phyloP scores from a whole-genome alignment of 2,113 vertebrate genomes.

The Cromileptes altivelis region DNA sequence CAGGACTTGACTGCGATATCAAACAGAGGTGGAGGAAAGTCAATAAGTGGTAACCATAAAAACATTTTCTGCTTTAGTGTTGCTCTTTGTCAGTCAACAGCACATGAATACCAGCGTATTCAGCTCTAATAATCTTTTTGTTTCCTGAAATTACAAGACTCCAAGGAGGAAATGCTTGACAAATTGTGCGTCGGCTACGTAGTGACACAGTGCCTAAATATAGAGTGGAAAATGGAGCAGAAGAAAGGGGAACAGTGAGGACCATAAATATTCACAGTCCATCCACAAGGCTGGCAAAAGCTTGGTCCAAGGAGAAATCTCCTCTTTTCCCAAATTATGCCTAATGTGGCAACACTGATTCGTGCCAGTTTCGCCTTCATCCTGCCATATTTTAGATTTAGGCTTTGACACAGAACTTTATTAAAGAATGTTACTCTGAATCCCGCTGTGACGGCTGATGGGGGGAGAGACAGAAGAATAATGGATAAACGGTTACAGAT shows the following conservation, averaged over 20 bases:
- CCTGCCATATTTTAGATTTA: neutral
- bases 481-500: conserved; percentile 44
- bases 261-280: conserved; percentile 81
- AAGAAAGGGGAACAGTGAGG: conserved; percentile 68
- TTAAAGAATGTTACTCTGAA: conserved; percentile 13
- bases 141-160: conserved; percentile 51
- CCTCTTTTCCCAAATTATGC: conserved; percentile 37
- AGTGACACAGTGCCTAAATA: conserved; percentile 79
- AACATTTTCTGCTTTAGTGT: conserved; percentile 11
- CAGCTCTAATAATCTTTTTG: conserved; percentile 35
- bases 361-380: neutral
- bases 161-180: conserved; percentile 46
- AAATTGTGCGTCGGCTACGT: conserved; percentile 68
- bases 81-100: conserved; percentile 2
- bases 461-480: conserved; percentile 16
- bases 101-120: conserved; percentile 28
- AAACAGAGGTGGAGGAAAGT: conserved; percentile 37
- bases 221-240: conserved; percentile 82
- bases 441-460: conserved; percentile 16
- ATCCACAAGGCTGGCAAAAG: conserved; percentile 57
- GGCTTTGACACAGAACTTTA: conserved; percentile 38
- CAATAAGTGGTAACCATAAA: conserved; percentile 38
- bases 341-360: conserved; percentile 30
- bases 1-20: conserved; percentile 56
- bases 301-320: conserved; percentile 54